Conservation (phyloP, 1,140 invertebrate genomes). For the Drosophila guanche region DNA sequence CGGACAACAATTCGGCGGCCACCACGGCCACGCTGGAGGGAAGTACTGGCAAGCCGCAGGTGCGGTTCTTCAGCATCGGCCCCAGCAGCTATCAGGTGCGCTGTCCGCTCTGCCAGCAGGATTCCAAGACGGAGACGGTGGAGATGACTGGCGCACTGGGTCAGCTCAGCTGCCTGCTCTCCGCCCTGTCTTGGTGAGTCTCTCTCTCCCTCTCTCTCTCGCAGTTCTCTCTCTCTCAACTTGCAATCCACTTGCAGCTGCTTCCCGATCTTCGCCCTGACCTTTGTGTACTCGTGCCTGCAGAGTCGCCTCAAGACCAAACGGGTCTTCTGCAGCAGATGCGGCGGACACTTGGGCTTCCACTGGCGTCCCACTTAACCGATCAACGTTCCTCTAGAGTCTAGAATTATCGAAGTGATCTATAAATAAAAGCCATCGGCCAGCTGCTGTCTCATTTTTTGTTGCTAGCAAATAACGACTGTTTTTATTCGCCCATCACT, state of each 20-base stretch:
- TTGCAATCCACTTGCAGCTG: conserved; percentile 45
- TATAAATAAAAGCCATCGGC: conserved; percentile 49
- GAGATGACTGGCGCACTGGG: conserved; percentile 66
- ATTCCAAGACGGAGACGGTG: conserved; percentile 62
- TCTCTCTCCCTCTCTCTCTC: conserved; percentile 1
- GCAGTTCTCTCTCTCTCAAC: not conserved
- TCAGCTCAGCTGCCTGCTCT: conserved; percentile 71
- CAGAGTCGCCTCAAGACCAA: conserved; percentile 77
- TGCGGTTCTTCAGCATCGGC: conserved; percentile 71
- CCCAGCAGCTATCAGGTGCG: conserved; percentile 63
- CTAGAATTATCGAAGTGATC: conserved; percentile 21
- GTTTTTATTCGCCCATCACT: conserved; percentile 42
- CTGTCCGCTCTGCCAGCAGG: conserved; percentile 68
- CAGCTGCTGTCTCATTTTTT: conserved; percentile 50
- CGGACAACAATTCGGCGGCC: conserved; percentile 45
- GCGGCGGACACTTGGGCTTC: conserved; percentile 79
- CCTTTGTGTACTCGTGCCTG: conserved; percentile 66
- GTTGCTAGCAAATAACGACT: conserved; percentile 30
- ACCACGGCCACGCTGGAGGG: conserved; percentile 53
- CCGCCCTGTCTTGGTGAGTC: conserved; percentile 68
- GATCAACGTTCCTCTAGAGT: conserved; percentile 11
- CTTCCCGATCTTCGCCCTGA: conserved; percentile 76
- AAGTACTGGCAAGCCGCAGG: conserved; percentile 48
- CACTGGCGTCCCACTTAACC: conserved; percentile 68
- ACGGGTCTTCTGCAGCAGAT: conserved; percentile 75